Percentiles rank a stretch among this genome's conserved stretches.
Evolutionary conservation across 2,113 vertebrate species (phyloP).

Genomic region (Madoqua kirkii): DNA sequence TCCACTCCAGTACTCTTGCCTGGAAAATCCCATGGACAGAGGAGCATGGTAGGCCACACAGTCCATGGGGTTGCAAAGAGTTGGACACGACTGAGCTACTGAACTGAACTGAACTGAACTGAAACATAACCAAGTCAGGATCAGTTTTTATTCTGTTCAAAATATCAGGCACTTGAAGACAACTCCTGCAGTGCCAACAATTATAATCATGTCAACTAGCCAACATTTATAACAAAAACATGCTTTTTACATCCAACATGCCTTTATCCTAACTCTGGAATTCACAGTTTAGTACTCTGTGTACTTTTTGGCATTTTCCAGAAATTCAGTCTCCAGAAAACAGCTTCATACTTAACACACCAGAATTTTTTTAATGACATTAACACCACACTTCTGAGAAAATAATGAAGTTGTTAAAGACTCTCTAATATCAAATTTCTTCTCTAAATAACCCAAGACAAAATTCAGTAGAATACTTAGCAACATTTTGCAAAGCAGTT

Average conservation of each 20-base stretch:
- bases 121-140: neutral
- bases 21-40: neutral
- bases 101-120: neutral
- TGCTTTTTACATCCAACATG: slow-evolving; percentile 71
- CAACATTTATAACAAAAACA: slow-evolving; percentile 75
- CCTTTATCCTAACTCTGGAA: slow-evolving; percentile 75
- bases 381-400: slow-evolving; percentile 29
- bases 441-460: slow-evolving; percentile 20
- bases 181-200: slow-evolving; percentile 60
- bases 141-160: slow-evolving; percentile 27
- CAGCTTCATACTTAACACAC: slow-evolving; percentile 63
- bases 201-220: slow-evolving; percentile 29
- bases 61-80: neutral
- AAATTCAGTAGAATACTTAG: slow-evolving; percentile 5
- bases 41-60: neutral
- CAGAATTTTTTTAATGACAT: slow-evolving; percentile 65
- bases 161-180: slow-evolving; percentile 64
- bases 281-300: slow-evolving; percentile 75
- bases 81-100: neutral
- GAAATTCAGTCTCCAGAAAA: slow-evolving; percentile 62
- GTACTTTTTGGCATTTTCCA: slow-evolving; percentile 70
- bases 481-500: slow-evolving; percentile 8
- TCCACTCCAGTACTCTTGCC: neutral
- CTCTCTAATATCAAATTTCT: slow-evolving; percentile 20
- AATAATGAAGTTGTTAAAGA: slow-evolving; percentile 25